A percentile compares a stretch with the other conserved stretches of the same genome.
phyloP scores from a whole-genome alignment of 2,888 invertebrate genomes.

The Amiota communis region DNA sequence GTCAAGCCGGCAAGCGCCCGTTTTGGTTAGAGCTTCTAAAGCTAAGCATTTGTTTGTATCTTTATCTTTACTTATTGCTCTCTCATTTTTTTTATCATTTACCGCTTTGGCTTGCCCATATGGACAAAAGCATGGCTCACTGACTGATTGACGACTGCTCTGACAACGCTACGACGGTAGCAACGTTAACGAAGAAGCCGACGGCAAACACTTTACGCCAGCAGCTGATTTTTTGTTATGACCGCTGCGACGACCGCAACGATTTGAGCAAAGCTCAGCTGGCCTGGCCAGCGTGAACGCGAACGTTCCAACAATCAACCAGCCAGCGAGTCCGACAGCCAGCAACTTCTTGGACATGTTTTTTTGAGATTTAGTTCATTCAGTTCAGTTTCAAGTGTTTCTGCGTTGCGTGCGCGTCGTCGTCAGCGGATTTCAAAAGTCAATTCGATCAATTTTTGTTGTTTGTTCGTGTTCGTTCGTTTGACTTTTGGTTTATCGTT shows the following conservation, averaged over 20 bases:
- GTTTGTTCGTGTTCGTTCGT: conserved; percentile 35
- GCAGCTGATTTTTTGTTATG: conserved; percentile 36
- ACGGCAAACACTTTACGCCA: conserved; percentile 29
- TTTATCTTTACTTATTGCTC: conserved; percentile 51
- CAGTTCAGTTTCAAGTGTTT: conserved; percentile 72
- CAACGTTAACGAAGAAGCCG: conserved; percentile 46
- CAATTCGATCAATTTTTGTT: conserved; percentile 2
- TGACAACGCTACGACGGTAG: conserved; percentile 37
- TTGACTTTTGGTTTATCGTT: conserved; percentile 37
- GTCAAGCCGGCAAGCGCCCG: conserved; percentile 21
- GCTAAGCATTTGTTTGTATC: conserved; percentile 41
- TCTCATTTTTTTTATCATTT: conserved; percentile 64
- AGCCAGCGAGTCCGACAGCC: conserved; percentile 56
- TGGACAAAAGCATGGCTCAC: conserved; percentile 42
- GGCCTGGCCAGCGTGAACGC: conserved; percentile 39
- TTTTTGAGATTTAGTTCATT: conserved; percentile 49
- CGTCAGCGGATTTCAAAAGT: conserved; percentile 47
- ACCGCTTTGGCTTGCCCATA: conserved; percentile 62
- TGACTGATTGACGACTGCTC: neutral
- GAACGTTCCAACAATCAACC: conserved; percentile 27
- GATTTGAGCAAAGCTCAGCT: conserved; percentile 14
- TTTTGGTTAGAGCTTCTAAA: neutral
- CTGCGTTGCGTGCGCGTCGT: conserved; percentile 70
- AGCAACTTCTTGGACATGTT: conserved; percentile 72
- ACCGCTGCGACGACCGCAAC: neutral